Conservation (phyloP, 2,888 invertebrate genomes). For the Sipha maydis region DNA sequence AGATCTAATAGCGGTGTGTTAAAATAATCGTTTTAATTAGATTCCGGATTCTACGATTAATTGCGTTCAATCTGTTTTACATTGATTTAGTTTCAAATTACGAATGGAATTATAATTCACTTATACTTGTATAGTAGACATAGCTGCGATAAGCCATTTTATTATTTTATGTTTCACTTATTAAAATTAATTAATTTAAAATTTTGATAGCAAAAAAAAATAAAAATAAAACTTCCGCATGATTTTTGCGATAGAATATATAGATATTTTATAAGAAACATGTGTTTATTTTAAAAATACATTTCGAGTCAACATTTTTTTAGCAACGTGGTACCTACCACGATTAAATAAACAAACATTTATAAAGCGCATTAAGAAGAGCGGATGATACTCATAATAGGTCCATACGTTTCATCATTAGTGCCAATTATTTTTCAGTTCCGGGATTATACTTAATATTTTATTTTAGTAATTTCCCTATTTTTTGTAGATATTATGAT, state of each 20-base stretch:
- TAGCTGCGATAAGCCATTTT: no score
- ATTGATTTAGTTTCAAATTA: no score
- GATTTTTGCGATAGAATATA: no score
- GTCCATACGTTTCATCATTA: background rate
- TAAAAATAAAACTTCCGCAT: no score
- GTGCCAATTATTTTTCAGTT: slow-evolving; percentile 37
- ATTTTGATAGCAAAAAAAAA: no score
- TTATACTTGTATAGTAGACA: no score
- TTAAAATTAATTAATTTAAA: no score
- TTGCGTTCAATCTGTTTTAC: no score
- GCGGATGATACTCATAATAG: background rate
- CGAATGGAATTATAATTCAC: no score
- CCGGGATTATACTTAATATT: background rate
- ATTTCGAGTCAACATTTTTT: background rate
- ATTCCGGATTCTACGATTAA: background rate
- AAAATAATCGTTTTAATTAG: background rate
- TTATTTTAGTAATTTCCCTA: background rate
- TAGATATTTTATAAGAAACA: no score
- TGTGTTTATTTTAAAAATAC: background rate
- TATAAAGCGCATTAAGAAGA: background rate
- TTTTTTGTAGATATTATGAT: background rate
- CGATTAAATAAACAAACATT: slow-evolving; percentile 21
- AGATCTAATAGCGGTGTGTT: background rate
- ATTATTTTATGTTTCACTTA: no score
- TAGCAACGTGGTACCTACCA: background rate